These are phyloP conservation scores for Micrasema minimum DNA, from an alignment of 1,140 invertebrate species.

Conservation along the genomic window DNA sequence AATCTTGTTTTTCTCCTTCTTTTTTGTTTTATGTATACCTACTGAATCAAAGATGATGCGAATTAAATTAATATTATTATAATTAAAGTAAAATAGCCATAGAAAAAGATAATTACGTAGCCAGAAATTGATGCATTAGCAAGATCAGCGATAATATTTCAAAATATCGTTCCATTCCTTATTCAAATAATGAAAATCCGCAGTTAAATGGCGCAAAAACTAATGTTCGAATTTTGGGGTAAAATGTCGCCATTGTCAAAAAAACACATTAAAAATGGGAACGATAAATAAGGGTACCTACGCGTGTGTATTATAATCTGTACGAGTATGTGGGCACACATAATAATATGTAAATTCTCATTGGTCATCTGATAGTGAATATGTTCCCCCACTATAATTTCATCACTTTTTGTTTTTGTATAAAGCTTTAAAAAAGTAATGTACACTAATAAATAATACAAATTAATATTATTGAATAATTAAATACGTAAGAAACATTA, in stretches of 20 bases:
- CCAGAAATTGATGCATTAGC: too few relatives aligned
- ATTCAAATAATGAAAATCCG: conserved; percentile 23
- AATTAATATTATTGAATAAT: too few relatives aligned
- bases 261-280: conserved; percentile 51
- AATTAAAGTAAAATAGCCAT: too few relatives aligned
- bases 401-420: background rate
- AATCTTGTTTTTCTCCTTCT: too few relatives aligned
- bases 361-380: conserved; percentile 40
- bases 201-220: conserved; percentile 6
- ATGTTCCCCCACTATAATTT: conserved; percentile 18
- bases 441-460: too few relatives aligned
- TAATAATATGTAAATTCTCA: conserved; percentile 48
- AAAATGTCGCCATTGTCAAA: conserved; percentile 46
- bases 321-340: conserved; percentile 16
- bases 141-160: too few relatives aligned
- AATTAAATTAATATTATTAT: too few relatives aligned
- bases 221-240: conserved; percentile 42
- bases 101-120: too few relatives aligned
- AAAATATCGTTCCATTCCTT: background rate
- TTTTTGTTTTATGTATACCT: too few relatives aligned
- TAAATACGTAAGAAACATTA: too few relatives aligned
- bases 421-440: too few relatives aligned
- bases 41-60: too few relatives aligned
- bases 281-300: conserved; percentile 32
- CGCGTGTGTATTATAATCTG: background rate